phyloP scores from a whole-genome alignment of 2,113 vertebrate species.

The Peromyscus maniculatus region DNA sequence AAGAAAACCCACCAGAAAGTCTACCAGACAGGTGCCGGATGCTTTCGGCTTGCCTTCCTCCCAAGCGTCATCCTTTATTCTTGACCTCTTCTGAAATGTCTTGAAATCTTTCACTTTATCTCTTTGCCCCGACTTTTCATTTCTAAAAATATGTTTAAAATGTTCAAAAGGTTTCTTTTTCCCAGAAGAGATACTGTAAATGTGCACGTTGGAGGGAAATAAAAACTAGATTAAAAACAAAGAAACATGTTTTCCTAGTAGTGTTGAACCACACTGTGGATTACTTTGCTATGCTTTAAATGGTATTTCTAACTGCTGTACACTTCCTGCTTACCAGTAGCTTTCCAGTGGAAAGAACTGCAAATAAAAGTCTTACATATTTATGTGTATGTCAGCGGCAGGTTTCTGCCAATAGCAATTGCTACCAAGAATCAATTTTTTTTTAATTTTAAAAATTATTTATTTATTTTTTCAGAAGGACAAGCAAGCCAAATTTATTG shows the following conservation, averaged over 20 bases:
- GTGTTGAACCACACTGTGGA: neutral
- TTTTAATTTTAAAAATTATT: neutral
- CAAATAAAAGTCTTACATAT: neutral
- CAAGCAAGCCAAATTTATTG: neutral
- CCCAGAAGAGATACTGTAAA: neutral
- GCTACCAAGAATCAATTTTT: neutral
- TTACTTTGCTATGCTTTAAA: neutral
- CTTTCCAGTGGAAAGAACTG: neutral
- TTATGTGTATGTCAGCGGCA: neutral
- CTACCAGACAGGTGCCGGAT: neutral
- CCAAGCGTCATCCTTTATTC: neutral
- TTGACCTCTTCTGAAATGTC: neutral
- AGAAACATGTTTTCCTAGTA: neutral
- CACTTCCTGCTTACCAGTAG: neutral
- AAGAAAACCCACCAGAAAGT: neutral
- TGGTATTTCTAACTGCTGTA: neutral
- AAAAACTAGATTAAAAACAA: neutral
- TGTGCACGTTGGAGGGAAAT: neutral
- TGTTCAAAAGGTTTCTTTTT: slow-evolving; percentile 17
- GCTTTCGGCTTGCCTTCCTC: neutral
- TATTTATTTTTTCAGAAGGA: neutral
- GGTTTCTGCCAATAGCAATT: slow-evolving; percentile 9
- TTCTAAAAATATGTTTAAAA: slow-evolving; percentile 26
- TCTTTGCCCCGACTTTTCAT: slow-evolving; percentile 25
- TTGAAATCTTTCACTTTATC: neutral